A percentile compares a stretch with the other conserved stretches of the same genome.
phyloP scores from a whole-genome alignment of 1,140 invertebrate genomes.

The Drosophila gunungcola region DNA sequence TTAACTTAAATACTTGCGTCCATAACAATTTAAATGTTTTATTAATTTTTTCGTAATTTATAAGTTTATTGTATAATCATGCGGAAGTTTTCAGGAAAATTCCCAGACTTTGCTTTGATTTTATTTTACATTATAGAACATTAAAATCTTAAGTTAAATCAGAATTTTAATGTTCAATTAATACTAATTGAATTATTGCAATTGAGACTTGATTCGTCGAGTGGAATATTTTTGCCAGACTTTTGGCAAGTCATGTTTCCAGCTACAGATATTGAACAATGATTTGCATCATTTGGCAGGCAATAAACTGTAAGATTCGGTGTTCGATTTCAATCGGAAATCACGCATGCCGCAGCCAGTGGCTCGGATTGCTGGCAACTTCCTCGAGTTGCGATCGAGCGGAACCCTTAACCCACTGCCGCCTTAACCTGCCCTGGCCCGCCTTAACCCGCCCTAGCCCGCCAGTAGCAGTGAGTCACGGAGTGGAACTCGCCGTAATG shows the following conservation, averaged over 20 bases:
- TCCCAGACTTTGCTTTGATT: neutral
- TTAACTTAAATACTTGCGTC: too few species aligned
- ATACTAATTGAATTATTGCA: conserved; percentile 40
- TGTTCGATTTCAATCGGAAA: conserved; percentile 45
- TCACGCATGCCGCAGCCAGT: conserved; percentile 43
- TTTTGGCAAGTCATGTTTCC: conserved; percentile 34
- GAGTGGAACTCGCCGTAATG: conserved; percentile 1
- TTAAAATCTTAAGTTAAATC: neutral
- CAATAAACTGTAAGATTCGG: conserved; percentile 50
- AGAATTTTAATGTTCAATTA: conserved; percentile 2
- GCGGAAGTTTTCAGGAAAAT: neutral
- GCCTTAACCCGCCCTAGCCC: conserved; percentile 1
- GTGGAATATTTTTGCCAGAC: conserved; percentile 19
- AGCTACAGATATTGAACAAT: conserved; percentile 40
- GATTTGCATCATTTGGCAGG: conserved; percentile 54
- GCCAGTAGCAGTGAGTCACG: conserved; percentile 6
- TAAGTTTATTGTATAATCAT: too few species aligned
- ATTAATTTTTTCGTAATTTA: too few species aligned
- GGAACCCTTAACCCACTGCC: conserved; percentile 19
- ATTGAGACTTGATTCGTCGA: conserved; percentile 23
- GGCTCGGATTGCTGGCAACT: conserved; percentile 29
- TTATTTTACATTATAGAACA: neutral
- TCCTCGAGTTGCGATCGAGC: conserved; percentile 43
- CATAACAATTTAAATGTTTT: too few species aligned
- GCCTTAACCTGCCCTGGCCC: neutral